Evolutionary conservation across 1,140 invertebrate genomes (phyloP), one percentile per base, ranked within the genome.

Genomic region (Nixonia krombeini): DNA sequence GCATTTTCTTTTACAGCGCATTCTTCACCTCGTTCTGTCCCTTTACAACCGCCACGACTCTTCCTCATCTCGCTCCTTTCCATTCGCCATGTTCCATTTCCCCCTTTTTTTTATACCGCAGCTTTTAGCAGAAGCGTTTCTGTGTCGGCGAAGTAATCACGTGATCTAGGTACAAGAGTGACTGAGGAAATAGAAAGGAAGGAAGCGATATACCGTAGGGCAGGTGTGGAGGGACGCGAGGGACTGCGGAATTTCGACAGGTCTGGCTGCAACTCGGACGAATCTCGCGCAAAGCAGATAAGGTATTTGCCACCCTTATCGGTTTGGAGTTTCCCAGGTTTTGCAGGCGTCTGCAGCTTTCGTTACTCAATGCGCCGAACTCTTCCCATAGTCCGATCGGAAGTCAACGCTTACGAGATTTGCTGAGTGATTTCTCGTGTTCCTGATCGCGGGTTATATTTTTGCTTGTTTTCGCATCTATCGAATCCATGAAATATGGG

Each of bases 81-180:
- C 41, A 57, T 17, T 44, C 35, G 38, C 28, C 25, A 56, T 16
- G 37, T 57, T 67, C 59, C 51, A 66, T 53, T 45, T 46, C 38
- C 4, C 47, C 53, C 37, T 49, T 73, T 63, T 51, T 41, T 63
- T 65, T 70, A 31, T 53, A 16, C 41, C 49, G 25, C 45, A 70
- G 75, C 73, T 76, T 78, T 77, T 74, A 79, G 70, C 75, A 74
- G 75, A 79, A 80, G 75, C 75, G 64, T 79, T 77, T 78, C 73
- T 75, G 72, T 80, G 78, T 78, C 67, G 73, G 70, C 64, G 63
- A 67, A 73, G 75, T 78, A 80, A 78, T 76, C 76, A 72, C 74
- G 73, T 79, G 75, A 78, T 80, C 73, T 53, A 66, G 51, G 59
- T 61, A 70, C 66, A 64, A 74, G 76, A 70, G 37, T 49, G 66